These are phyloP conservation scores for Apaloderma vittatum DNA, from an alignment of 2,113 vertebrate species.

Conservation along the genomic window DNA sequence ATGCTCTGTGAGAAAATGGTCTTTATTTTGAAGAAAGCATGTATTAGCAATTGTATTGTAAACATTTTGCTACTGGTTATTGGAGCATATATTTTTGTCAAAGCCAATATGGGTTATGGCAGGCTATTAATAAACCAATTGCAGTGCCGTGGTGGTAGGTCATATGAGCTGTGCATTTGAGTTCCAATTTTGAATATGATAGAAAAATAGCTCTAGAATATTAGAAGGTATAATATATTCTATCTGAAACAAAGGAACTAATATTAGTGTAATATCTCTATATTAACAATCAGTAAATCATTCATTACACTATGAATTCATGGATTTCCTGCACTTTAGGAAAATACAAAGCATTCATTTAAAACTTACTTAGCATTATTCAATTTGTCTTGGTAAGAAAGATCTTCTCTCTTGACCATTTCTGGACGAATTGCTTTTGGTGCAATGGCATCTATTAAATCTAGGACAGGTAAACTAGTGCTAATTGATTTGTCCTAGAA, in stretches of 20 bases:
- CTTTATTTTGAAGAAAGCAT: neutral
- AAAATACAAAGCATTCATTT: neutral
- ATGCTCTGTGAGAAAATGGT: accelerated
- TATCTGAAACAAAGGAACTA: neutral
- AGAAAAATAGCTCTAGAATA: neutral
- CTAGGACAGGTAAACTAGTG: conserved; percentile 93
- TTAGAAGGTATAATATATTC: neutral
- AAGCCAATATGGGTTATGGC: neutral
- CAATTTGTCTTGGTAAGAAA: conserved; percentile 83
- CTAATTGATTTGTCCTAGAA: conserved; percentile 93
- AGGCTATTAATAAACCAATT: neutral
- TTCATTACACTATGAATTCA: neutral
- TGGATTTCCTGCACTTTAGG: neutral
- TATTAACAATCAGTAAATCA: neutral
- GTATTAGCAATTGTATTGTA: neutral
- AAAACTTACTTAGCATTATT: conserved; percentile 90
- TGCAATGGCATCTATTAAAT: conserved; percentile 93
- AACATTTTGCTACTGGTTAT: neutral
- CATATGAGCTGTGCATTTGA: neutral
- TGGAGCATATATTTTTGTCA: neutral
- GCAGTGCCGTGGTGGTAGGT: neutral
- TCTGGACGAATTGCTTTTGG: conserved; percentile 89
- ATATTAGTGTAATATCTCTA: neutral
- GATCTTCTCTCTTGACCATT: conserved; percentile 87
- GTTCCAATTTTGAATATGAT: neutral